These are phyloP conservation scores for Hypanus sabinus DNA, from an alignment of 2,113 vertebrate genomes.

Conservation along the genomic window DNA sequence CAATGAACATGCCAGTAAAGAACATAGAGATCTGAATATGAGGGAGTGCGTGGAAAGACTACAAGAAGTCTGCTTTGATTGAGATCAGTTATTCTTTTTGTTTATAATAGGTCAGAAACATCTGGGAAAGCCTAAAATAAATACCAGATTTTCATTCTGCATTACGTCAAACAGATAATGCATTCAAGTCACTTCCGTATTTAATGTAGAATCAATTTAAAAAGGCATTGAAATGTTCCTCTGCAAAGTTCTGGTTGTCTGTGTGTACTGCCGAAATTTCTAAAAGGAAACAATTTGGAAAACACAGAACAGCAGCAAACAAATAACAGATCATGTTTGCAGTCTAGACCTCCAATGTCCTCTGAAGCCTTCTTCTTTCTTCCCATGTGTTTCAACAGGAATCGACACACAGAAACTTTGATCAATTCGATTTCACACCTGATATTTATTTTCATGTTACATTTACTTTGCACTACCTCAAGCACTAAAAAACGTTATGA, in stretches of 20 bases:
- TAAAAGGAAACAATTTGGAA: constrained; percentile 25
- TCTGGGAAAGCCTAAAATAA: constrained; percentile 24
- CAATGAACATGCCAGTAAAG: background rate
- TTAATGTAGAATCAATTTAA: background rate
- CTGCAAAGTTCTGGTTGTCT: background rate
- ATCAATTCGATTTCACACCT: constrained; percentile 2
- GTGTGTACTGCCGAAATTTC: background rate
- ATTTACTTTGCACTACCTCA: constrained; percentile 11
- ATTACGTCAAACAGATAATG: background rate
- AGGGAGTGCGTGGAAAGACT: background rate
- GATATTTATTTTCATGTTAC: constrained; percentile 14
- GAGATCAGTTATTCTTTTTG: background rate
- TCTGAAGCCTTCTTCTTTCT: background rate
- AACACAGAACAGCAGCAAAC: background rate
- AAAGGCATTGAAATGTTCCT: background rate
- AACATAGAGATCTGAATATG: background rate
- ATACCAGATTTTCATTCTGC: constrained; percentile 17
- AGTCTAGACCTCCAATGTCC: constrained; percentile 15
- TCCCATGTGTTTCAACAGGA: constrained; percentile 29
- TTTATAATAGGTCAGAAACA: background rate
- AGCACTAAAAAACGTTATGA: background rate
- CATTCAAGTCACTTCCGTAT: background rate
- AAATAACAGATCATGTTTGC: constrained; percentile 4
- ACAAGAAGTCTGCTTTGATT: background rate
- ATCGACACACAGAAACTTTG: background rate